phyloP scores from a whole-genome alignment of 2,113 vertebrate species.

The Anguilla japonica region DNA sequence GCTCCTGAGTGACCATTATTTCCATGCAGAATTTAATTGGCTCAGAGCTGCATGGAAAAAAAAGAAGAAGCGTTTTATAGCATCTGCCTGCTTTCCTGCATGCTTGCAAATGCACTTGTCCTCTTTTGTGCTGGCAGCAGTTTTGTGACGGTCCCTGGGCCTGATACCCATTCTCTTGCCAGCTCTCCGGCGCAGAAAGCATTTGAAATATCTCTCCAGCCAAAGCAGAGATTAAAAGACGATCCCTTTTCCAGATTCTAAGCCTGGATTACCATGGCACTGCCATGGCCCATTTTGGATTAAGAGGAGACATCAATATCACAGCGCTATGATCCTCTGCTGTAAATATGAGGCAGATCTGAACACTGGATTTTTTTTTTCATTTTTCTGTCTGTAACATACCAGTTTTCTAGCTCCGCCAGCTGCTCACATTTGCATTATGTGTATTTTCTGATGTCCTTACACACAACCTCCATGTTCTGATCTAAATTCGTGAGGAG shows the following conservation, averaged over 20 bases:
- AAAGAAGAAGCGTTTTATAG: neutral
- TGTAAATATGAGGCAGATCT: neutral
- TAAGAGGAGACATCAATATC: constrained; percentile 7
- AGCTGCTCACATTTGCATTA: neutral
- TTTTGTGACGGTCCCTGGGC: neutral
- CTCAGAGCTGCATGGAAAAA: neutral
- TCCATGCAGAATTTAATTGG: constrained; percentile 8
- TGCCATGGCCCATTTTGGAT: neutral
- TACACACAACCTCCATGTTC: neutral
- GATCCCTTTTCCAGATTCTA: neutral
- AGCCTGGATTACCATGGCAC: neutral
- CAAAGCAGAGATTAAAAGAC: constrained; percentile 1
- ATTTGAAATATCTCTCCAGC: neutral
- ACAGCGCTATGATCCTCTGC: neutral
- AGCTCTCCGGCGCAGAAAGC: neutral
- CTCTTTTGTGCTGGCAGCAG: neutral
- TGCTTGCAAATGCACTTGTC: neutral
- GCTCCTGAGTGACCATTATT: neutral
- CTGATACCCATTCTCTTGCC: neutral
- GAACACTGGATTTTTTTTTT: neutral
- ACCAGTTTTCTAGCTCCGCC: neutral
- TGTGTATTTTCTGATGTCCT: neutral
- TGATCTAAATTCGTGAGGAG: neutral
- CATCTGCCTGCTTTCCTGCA: neutral
- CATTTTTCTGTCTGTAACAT: neutral